Evolutionary conservation across 2,113 vertebrate genomes (phyloP), one percentile per base, ranked within the genome.

Genomic region (Aramus guarauna): DNA sequence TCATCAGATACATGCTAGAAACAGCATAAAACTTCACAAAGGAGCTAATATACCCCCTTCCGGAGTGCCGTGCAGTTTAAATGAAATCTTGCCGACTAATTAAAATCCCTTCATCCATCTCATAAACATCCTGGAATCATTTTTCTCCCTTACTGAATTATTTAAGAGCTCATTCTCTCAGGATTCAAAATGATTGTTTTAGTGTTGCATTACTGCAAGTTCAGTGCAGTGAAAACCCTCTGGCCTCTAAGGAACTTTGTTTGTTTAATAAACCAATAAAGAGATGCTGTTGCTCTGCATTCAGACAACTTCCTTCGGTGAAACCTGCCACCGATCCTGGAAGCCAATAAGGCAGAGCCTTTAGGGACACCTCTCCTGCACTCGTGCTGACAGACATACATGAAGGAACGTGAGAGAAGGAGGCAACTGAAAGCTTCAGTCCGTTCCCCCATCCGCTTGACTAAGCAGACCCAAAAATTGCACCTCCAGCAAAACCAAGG

Each of bases 91-190:
- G 66, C 48, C 6, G 15, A 39, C 77, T 96, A 91, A 97, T 97
- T 96, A 92, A 96, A 94, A 97, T 50, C 66, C 69, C 69, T 95
- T 95, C 95, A 91, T 95, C 80, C 92, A 63, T 85, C 80, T 96
- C 86, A 91, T 85, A 94, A 96, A 94, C 80, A 91, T 48, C 91
- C 76, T 73, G 77, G 66, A 87, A 85, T 72, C 3, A 0, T 50
- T 94, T 74, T 86, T 64, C 60, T 92, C 55, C 9, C 56, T 60
- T 75, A 36, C 67, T 94, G 89, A 97, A 92, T 95, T 79, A 94
- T 96, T 94, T 81, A 94, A 76, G 68, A 78, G 73, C 75, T 69
- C 24, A 3, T 79, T 78, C 91, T 89, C 86, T 77, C 37, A 43
- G 80, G 84, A 90, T 92, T 76, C 22, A 48, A 56, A 64, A n/a